Evolutionary conservation across 2,113 vertebrate species (phyloP).

Genomic region (Chaetops frenatus): DNA sequence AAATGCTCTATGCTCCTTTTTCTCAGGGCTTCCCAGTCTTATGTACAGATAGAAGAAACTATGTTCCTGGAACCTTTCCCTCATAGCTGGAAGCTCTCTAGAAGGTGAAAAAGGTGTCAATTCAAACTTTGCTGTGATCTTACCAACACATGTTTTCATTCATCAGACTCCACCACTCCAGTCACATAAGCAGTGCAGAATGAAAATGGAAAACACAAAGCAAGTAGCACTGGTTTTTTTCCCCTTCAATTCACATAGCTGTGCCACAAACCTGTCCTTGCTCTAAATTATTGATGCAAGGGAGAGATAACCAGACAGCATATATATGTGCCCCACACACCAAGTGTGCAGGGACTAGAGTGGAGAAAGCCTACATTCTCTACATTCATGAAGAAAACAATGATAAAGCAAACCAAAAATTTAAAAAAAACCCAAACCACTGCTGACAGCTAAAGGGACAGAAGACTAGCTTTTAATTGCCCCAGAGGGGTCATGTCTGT

Average conservation of each 20-base stretch:
- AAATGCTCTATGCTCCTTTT: not conserved
- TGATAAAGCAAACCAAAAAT: not conserved
- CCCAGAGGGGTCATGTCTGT: not conserved
- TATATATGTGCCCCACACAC: rapidly evolving
- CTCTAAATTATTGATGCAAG: not conserved
- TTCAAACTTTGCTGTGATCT: not conserved
- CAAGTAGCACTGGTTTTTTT: not conserved
- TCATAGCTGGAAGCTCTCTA: not conserved
- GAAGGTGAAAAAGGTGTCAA: not conserved
- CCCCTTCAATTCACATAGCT: not conserved
- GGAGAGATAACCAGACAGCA: not conserved
- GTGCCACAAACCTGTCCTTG: not conserved
- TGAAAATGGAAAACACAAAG: not conserved
- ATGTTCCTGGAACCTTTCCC: not conserved
- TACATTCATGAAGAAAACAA: not conserved
- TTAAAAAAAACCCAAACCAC: not conserved
- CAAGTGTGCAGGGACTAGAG: not conserved
- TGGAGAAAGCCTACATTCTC: not conserved
- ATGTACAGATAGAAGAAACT: not conserved
- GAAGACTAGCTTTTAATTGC: not conserved
- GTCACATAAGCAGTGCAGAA: not conserved
- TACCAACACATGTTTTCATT: not conserved
- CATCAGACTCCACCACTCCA: not conserved
- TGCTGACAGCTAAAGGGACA: not conserved
- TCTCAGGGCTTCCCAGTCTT: not conserved